Evolutionary conservation across 1,140 invertebrate genomes (phyloP).

Genomic region (Littorina saxatilis): DNA sequence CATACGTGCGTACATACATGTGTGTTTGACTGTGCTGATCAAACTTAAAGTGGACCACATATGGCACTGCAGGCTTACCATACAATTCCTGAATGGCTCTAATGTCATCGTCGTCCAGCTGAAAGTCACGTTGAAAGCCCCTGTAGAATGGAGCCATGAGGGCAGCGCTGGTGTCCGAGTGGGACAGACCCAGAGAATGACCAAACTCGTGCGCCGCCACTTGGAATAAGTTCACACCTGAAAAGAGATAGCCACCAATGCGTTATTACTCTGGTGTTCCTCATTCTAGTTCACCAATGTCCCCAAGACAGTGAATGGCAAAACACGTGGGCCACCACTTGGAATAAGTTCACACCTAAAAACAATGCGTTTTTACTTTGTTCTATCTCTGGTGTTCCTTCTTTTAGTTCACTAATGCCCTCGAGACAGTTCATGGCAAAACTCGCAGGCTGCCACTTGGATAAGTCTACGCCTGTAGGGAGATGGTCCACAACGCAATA

Average conservation of each 20-base stretch:
- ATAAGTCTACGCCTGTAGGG: too few relatives aligned
- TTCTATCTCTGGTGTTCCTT: too few relatives aligned
- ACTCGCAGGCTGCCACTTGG: slow-evolving; percentile 76
- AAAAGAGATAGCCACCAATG: too few relatives aligned
- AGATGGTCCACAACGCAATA: too few relatives aligned
- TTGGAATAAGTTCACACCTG: slow-evolving; percentile 74
- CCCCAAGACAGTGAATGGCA: slow-evolving; percentile 76
- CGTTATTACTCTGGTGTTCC: too few relatives aligned
- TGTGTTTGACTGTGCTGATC: too few relatives aligned
- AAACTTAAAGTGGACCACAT: too few relatives aligned
- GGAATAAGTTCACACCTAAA: slow-evolving; percentile 72
- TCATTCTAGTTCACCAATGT: too few relatives aligned
- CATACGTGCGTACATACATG: too few relatives aligned
- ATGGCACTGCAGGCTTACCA: slow-evolving; percentile 72
- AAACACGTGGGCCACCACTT: slow-evolving; percentile 76
- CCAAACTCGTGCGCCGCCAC: slow-evolving; percentile 77
- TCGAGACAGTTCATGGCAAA: slow-evolving; percentile 76
- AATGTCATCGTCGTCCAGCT: slow-evolving; percentile 90
- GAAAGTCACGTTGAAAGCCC: slow-evolving; percentile 81
- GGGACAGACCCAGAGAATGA: slow-evolving; percentile 75
- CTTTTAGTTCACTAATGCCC: too few relatives aligned
- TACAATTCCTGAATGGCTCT: slow-evolving; percentile 83
- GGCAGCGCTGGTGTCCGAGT: slow-evolving; percentile 72
- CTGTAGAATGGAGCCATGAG: slow-evolving; percentile 79
- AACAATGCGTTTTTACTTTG: too few relatives aligned